Percentiles rank a stretch among this genome's conserved stretches.
Conservation (phyloP, 2,113 vertebrate species). For the Varanus komodoensis region DNA sequence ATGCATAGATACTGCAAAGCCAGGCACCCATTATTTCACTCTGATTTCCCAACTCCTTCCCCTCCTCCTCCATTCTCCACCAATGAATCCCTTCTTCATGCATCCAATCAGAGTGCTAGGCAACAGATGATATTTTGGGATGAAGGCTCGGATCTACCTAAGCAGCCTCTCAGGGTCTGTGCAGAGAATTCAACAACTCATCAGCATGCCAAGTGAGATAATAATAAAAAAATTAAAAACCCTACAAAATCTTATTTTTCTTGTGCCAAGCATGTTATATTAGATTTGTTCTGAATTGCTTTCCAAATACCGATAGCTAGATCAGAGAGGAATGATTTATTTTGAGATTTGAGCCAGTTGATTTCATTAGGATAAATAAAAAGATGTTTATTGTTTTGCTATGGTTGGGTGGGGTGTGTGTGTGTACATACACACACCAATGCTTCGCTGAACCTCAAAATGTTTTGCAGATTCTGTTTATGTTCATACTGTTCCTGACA, state of each 20-base stretch:
- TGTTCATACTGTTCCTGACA: slow-evolving; percentile 5
- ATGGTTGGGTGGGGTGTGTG: neutral
- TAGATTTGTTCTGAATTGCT: neutral
- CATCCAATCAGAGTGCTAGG: slow-evolving; percentile 26
- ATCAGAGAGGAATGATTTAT: neutral
- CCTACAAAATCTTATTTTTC: neutral
- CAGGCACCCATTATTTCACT: neutral
- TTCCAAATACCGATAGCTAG: neutral
- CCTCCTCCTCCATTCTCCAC: slow-evolving; percentile 16
- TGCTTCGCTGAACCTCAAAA: neutral
- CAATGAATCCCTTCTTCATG: neutral
- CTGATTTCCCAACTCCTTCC: neutral
- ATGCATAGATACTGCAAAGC: neutral
- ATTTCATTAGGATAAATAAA: neutral
- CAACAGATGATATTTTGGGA: slow-evolving; percentile 51
- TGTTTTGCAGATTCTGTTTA: neutral
- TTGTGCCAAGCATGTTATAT: slow-evolving; percentile 6
- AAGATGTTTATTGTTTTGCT: neutral
- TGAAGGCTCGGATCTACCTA: slow-evolving; percentile 27
- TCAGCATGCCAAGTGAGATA: slow-evolving; percentile 19
- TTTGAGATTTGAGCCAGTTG: slow-evolving; percentile 13
- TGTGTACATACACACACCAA: neutral
- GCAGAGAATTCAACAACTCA: slow-evolving; percentile 30
- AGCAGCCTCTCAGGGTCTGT: slow-evolving; percentile 32
- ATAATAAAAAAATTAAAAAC: neutral